These are phyloP conservation scores for Helleia helle DNA, from an alignment of 2,888 invertebrate genomes.

Conservation along the genomic window DNA sequence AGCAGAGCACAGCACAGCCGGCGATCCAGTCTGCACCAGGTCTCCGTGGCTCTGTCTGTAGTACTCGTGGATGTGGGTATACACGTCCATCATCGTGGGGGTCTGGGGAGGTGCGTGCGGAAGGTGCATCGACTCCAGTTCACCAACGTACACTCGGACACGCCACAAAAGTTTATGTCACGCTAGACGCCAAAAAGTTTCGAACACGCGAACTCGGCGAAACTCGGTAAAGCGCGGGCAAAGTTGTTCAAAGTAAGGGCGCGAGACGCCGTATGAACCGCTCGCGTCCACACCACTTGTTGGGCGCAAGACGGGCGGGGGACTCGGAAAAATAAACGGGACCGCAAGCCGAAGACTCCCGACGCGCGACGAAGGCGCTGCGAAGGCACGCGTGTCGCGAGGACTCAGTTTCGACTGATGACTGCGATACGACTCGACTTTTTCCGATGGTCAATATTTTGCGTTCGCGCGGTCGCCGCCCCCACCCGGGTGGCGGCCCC, in stretches of 20 bases:
- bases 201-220: slow-evolving; percentile 38
- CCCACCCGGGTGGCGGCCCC: slow-evolving; percentile 66
- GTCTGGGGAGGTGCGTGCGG: slow-evolving; percentile 75
- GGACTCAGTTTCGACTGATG: slow-evolving; percentile 73
- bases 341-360: slow-evolving; percentile 70
- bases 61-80: slow-evolving; percentile 83
- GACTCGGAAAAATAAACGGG: slow-evolving; percentile 57
- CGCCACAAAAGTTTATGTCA: slow-evolving; percentile 59
- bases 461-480: slow-evolving; percentile 73
- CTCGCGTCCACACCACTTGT: slow-evolving; percentile 52
- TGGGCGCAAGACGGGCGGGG: slow-evolving; percentile 66
- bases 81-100: slow-evolving; percentile 82
- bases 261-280: slow-evolving; percentile 50
- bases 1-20: slow-evolving; percentile 94
- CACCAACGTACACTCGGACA: slow-evolving; percentile 43
- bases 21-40: slow-evolving; percentile 94
- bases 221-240: slow-evolving; percentile 53
- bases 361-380: slow-evolving; percentile 61
- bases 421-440: slow-evolving; percentile 74
- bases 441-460: slow-evolving; percentile 76
- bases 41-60: slow-evolving; percentile 94
- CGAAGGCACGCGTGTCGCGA: slow-evolving; percentile 61
- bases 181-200: slow-evolving; percentile 48
- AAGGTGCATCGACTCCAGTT: slow-evolving; percentile 77
- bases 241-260: slow-evolving; percentile 64